Percentiles rank a stretch among this genome's conserved stretches.
Conservation (phyloP, 2,113 vertebrate species). For the Uria lomvia region DNA sequence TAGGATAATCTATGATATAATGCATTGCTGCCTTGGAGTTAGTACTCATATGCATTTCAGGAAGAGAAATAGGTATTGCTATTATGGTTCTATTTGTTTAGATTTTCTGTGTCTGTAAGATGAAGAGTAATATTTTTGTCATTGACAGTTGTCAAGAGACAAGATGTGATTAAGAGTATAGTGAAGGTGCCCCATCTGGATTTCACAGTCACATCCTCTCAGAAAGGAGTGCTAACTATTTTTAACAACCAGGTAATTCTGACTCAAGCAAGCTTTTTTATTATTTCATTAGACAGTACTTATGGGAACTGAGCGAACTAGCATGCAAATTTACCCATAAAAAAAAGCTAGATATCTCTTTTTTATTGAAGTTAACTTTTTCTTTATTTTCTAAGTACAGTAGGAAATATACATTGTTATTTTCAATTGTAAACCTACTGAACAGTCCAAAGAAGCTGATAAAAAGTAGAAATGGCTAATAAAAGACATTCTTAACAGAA, state of each 20-base stretch:
- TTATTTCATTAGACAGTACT: background rate
- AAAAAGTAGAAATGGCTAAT: background rate
- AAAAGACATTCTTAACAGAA: background rate
- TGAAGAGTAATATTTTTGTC: background rate
- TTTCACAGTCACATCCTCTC: slow-evolving; percentile 70
- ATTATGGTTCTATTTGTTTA: background rate
- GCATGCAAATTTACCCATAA: background rate
- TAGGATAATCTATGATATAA: background rate
- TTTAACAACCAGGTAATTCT: slow-evolving; percentile 73
- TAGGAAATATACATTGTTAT: background rate
- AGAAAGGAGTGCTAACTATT: slow-evolving; percentile 70
- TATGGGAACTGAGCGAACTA: background rate
- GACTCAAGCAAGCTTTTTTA: background rate
- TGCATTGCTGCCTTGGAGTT: background rate
- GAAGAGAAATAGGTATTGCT: background rate
- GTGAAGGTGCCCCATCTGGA: slow-evolving; percentile 70
- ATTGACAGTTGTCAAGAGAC: slow-evolving; percentile 69
- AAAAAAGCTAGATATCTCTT: background rate
- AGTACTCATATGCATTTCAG: background rate
- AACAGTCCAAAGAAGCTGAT: background rate
- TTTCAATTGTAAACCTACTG: background rate
- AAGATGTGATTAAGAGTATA: slow-evolving; percentile 70
- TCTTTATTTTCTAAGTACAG: background rate
- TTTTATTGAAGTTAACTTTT: background rate
- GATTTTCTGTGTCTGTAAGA: background rate